Base-by-base conservation (phyloP, 92 coral and sea anemone genomes). In the Diadumene lineata region DNA sequence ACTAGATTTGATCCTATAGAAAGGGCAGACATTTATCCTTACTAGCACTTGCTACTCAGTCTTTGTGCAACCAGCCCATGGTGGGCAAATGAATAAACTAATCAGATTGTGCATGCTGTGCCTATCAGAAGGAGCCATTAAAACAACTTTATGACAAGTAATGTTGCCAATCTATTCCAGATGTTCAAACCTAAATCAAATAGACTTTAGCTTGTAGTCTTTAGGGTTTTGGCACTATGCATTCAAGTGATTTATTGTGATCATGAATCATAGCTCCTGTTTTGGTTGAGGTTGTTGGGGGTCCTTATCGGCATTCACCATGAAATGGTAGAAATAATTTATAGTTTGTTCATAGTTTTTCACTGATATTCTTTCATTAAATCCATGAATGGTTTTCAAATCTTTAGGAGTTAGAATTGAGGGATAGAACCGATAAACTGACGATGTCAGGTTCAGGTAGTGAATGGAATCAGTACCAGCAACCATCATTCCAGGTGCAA, bases 341-440 rank as follows among this genome's bases (percentile, higher is more conserved):
- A 93, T 87, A 7, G 92, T 93, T 73, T 86, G 85, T 70, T 93
- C 96, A 33, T 90, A 93, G 72, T 90, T 93, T 80, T 88, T 85
- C n/a, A 93, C 83, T 19, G 81, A 83, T 9, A 93, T 86, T 16
- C 98, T 72, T 75, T 93, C 98, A 64, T 93, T 93, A 46, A 89
- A 76, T 32, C 98, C 98, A 28, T 93, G 98, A 30, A 93, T 79
- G 31, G 93, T 75, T 19, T 75, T 64, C 19, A 89, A 7, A 51
- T 93, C 98, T 33, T 80, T 85, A 18, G 88, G 84, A 23, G 70
- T 73, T 4, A 93, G 63, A 11, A 81, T 66, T 22, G 98, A 90
- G 0, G 98, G 98, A 83, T 91, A 80, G 58, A 93, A 93, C 48
- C 98, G 85, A 70, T 93, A 93, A 10, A 93, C 87, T 1, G 92